phyloP scores from a whole-genome alignment of 2,888 invertebrate genomes.

The Ophioninae sp. region DNA sequence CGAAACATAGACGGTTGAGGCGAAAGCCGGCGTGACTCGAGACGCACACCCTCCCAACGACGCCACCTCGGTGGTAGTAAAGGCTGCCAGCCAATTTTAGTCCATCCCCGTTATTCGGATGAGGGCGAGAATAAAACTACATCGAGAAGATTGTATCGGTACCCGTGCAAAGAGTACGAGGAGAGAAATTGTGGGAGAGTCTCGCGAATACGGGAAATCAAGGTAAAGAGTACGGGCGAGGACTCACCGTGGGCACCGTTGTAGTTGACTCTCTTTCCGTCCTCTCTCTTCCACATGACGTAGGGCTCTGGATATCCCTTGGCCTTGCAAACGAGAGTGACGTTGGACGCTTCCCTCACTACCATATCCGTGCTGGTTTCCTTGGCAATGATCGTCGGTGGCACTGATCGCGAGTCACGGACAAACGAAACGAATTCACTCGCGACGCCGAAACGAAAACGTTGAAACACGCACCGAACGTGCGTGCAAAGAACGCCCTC shows the following conservation, averaged over 20 bases:
- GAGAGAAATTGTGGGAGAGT: no score
- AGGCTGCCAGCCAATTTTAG: neutral
- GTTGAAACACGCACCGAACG: neutral
- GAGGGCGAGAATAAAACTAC: no score
- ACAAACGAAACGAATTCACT: conserved; percentile 1
- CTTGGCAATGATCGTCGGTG: conserved; percentile 93
- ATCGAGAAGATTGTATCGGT: no score
- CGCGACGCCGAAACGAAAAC: neutral
- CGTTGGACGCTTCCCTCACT: conserved; percentile 93
- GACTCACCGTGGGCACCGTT: conserved; percentile 92
- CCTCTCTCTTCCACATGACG: conserved; percentile 96
- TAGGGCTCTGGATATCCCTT: conserved; percentile 94
- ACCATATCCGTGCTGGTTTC: conserved; percentile 96
- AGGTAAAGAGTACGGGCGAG: neutral
- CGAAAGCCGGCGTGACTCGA: neutral
- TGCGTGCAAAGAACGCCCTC: neutral
- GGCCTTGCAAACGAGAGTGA: conserved; percentile 93
- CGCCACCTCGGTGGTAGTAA: neutral
- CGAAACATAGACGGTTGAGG: neutral
- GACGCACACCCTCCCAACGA: neutral
- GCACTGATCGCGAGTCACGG: conserved; percentile 84
- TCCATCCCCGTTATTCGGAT: neutral
- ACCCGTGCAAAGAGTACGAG: no score
- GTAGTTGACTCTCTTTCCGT: conserved; percentile 93
- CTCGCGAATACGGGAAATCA: neutral